Conservation (phyloP, 2,113 vertebrate species). For the Microcebus ravelobensis region DNA sequence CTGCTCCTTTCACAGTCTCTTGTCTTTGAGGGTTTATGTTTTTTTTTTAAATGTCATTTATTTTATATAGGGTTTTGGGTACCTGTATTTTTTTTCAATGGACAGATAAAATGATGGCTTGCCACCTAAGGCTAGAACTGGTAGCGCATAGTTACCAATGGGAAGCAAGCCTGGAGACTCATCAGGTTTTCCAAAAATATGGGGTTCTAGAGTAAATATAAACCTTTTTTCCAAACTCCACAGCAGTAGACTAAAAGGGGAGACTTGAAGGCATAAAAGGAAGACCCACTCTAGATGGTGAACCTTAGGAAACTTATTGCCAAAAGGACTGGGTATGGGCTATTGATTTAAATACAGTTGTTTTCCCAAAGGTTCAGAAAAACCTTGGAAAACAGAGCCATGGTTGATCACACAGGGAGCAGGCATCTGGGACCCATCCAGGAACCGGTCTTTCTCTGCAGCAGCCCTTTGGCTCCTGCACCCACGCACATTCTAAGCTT, state of each 20-base stretch:
- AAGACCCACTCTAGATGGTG: background rate
- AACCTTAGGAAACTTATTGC: background rate
- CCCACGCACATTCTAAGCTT: background rate
- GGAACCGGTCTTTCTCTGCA: background rate
- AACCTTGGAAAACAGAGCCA: background rate
- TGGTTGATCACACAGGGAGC: background rate
- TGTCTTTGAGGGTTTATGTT: conserved; percentile 12
- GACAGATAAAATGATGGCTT: conserved; percentile 20
- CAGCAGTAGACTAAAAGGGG: background rate
- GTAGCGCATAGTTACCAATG: background rate
- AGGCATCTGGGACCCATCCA: background rate
- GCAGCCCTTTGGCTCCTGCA: background rate
- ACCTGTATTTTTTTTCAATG: background rate
- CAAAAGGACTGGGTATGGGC: background rate
- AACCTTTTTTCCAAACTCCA: background rate
- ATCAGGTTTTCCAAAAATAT: background rate
- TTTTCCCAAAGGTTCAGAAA: background rate
- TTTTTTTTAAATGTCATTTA: background rate
- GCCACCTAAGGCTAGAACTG: background rate
- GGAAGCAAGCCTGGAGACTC: background rate
- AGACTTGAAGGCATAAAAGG: background rate
- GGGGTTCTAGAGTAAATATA: background rate
- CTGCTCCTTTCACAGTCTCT: background rate
- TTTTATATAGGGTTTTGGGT: background rate
- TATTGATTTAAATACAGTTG: background rate